These are phyloP conservation scores for Telmatherina bonti DNA, from an alignment of 2,797 vertebrate genomes.

Conservation along the genomic window DNA sequence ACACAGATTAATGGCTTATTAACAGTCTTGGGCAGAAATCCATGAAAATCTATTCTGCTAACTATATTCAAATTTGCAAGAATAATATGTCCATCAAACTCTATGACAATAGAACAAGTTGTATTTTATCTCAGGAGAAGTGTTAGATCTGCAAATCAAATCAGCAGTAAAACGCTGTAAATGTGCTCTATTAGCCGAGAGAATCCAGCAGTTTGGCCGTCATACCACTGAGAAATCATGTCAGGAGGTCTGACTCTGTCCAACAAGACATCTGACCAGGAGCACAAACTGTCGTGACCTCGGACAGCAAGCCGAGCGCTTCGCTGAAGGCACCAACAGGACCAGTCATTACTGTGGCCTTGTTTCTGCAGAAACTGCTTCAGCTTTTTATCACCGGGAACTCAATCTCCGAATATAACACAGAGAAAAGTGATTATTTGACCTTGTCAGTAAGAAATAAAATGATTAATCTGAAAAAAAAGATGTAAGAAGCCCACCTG, in stretches of 20 bases:
- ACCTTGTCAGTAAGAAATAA: slow-evolving; percentile 6
- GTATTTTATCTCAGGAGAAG: too few species aligned
- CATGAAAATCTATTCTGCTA: too few species aligned
- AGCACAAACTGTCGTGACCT: slow-evolving; percentile 38
- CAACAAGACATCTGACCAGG: slow-evolving; percentile 26
- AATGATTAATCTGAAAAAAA: slow-evolving; percentile 11
- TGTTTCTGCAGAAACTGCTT: background rate
- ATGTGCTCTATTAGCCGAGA: slow-evolving; percentile 7
- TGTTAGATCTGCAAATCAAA: too few species aligned
- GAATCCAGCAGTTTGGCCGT: slow-evolving; percentile 16
- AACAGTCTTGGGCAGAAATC: too few species aligned
- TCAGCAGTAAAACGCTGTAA: too few species aligned
- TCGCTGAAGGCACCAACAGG: slow-evolving; percentile 32
- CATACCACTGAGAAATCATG: slow-evolving; percentile 29
- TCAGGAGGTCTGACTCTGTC: slow-evolving; percentile 21
- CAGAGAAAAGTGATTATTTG: background rate
- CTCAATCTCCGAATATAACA: slow-evolving; percentile 11
- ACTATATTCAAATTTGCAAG: too few species aligned
- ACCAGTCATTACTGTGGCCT: slow-evolving; percentile 27
- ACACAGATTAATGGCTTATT: too few species aligned
- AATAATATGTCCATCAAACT: too few species aligned
- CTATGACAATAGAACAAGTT: too few species aligned
- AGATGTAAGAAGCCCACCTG: slow-evolving; percentile 9
- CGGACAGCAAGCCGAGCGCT: slow-evolving; percentile 11
- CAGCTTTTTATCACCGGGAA: background rate